These are phyloP conservation scores for Trichechus manatus DNA, from an alignment of 2,113 vertebrate genomes.

Conservation along the genomic window DNA sequence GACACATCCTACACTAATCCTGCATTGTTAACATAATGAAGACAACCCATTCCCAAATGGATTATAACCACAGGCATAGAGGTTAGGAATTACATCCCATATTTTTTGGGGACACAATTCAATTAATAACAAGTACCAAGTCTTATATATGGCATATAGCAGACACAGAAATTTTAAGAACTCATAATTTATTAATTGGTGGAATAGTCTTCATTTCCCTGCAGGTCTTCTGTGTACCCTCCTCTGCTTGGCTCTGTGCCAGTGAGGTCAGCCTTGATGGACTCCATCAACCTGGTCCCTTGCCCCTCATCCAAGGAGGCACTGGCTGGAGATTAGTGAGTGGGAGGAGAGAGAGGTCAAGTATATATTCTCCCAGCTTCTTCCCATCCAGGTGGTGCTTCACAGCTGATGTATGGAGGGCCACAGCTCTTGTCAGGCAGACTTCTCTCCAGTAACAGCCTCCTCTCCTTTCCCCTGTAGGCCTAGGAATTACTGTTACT, in stretches of 20 bases:
- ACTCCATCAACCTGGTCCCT: fast-evolving
- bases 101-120: too few species aligned
- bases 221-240: too few species aligned
- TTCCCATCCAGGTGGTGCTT: not conserved
- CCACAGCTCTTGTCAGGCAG: not conserved
- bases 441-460: not conserved
- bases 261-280: fast-evolving
- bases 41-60: too few species aligned
- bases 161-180: too few species aligned
- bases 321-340: fast-evolving
- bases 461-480: not conserved
- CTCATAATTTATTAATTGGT: fast-evolving
- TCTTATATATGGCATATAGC: too few species aligned
- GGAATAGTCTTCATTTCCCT: too few species aligned
- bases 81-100: too few species aligned
- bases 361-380: not conserved
- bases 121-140: too few species aligned
- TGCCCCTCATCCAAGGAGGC: fast-evolving
- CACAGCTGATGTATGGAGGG: fast-evolving
- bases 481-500: fast-evolving
- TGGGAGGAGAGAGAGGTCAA: not conserved
- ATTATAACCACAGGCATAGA: too few species aligned
- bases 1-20: too few species aligned
- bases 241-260: fast-evolving
- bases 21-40: too few species aligned